Percentiles rank a stretch among this genome's conserved stretches.
These are phyloP conservation scores for Amphipyra berbera DNA, from an alignment of 2,888 invertebrate genomes.

Conservation along the genomic window DNA sequence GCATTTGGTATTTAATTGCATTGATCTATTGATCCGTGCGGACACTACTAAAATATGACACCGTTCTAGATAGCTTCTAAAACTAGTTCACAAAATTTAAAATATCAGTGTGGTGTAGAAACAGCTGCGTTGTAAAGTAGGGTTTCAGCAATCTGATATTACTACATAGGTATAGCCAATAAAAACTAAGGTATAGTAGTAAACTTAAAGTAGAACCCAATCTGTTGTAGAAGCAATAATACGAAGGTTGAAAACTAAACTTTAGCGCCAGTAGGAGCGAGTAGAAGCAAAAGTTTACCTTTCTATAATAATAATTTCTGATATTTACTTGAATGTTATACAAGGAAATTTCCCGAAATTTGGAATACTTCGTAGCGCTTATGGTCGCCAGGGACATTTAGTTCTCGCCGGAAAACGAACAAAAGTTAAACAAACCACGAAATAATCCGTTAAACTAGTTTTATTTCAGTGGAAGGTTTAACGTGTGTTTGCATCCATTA, in stretches of 20 bases:
- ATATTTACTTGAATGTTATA: constrained; percentile 36
- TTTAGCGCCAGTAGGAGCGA: background rate
- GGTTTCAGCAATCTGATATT: too few species aligned
- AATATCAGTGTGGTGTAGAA: constrained; percentile 11
- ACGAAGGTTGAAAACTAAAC: constrained; percentile 20
- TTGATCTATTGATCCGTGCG: constrained; percentile 43
- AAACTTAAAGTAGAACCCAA: too few species aligned
- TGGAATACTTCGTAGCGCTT: constrained; percentile 21
- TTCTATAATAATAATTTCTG: constrained; percentile 23
- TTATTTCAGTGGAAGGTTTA: constrained; percentile 26
- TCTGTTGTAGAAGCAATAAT: constrained; percentile 2
- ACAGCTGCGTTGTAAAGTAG: background rate
- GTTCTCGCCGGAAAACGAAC: constrained; percentile 26
- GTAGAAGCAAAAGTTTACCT: constrained; percentile 21
- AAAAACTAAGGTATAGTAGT: background rate
- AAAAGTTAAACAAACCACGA: constrained; percentile 44
- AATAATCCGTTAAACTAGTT: constrained; percentile 42
- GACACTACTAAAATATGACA: constrained; percentile 23
- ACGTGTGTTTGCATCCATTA: background rate
- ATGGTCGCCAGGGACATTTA: constrained; percentile 22
- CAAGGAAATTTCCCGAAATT: constrained; percentile 31
- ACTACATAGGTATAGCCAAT: background rate
- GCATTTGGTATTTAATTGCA: constrained; percentile 40
- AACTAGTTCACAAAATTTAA: constrained; percentile 35
- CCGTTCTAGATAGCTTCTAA: constrained; percentile 27